Evolutionary conservation across 1,140 invertebrate species (phyloP).

Genomic region (Eufriesea mexicana): DNA sequence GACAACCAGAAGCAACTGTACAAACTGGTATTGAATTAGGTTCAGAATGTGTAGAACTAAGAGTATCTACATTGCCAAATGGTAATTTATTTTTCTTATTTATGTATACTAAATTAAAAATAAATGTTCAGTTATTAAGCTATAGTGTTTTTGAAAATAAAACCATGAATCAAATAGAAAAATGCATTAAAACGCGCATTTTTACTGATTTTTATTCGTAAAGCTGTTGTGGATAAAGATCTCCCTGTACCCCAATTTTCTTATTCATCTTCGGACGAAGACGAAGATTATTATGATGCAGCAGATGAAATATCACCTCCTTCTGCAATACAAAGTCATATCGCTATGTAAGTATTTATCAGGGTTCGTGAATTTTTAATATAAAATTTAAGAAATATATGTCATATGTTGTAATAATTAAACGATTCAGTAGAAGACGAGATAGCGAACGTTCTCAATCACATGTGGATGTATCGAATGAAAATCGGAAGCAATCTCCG

Average conservation of each 20-base stretch:
- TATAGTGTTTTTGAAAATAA: neutral
- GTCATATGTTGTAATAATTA: neutral
- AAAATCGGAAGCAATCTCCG: slow-evolving; percentile 72
- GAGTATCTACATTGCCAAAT: slow-evolving; percentile 71
- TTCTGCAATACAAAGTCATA: slow-evolving; percentile 67
- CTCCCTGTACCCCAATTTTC: slow-evolving; percentile 93
- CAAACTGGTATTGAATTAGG: slow-evolving; percentile 85
- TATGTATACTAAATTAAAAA: slow-evolving; percentile 9
- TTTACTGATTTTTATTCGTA: neutral
- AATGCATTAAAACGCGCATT: neutral
- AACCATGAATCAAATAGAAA: neutral
- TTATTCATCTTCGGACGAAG: slow-evolving; percentile 98
- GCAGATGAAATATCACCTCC: slow-evolving; percentile 88
- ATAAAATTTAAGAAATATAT: neutral
- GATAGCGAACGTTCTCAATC: slow-evolving; percentile 68
- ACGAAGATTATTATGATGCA: slow-evolving; percentile 98
- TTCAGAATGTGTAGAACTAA: slow-evolving; percentile 84
- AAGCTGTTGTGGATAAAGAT: slow-evolving; percentile 72
- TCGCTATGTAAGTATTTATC: slow-evolving; percentile 56
- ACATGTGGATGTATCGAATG: slow-evolving; percentile 28
- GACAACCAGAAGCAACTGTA: slow-evolving; percentile 77
- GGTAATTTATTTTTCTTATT: slow-evolving; percentile 63
- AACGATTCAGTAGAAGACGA: slow-evolving; percentile 71
- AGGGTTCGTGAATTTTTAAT: neutral
- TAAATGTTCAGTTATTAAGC: slow-evolving; percentile 3